These are phyloP conservation scores for Mellivora capensis DNA, from an alignment of 2,113 vertebrate genomes.

Conservation along the genomic window DNA sequence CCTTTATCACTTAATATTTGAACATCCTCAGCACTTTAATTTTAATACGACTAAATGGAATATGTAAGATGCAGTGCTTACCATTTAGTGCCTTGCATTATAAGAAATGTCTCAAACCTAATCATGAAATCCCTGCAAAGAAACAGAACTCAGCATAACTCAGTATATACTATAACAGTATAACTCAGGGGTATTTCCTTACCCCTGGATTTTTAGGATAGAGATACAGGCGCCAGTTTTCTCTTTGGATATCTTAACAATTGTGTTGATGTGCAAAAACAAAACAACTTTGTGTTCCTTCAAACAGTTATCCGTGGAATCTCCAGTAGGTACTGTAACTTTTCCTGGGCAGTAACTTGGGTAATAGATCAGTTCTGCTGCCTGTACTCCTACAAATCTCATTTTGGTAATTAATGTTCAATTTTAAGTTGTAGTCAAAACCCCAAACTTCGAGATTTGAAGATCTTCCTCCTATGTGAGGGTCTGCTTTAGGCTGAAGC, in stretches of 20 bases:
- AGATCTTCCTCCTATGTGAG: not conserved
- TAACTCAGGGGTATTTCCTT: not conserved
- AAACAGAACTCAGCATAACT: not conserved
- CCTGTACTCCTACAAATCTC: not conserved
- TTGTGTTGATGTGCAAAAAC: not conserved
- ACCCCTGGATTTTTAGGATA: not conserved
- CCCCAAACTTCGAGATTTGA: not conserved
- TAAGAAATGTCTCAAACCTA: slow-evolving; percentile 22
- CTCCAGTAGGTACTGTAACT: not conserved
- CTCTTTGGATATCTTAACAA: not conserved
- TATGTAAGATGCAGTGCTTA: slow-evolving; percentile 10
- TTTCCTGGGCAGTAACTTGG: not conserved
- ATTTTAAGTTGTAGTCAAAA: not conserved
- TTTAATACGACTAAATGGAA: slow-evolving; percentile 52
- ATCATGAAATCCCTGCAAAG: not conserved
- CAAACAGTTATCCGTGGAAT: not conserved
- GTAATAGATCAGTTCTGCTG: not conserved
- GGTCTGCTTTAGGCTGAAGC: not conserved
- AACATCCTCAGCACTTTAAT: slow-evolving; percentile 51
- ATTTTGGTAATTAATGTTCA: not conserved
- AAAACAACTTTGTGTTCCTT: not conserved
- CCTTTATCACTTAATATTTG: slow-evolving; percentile 58
- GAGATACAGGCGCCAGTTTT: not conserved
- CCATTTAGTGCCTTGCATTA: not conserved
- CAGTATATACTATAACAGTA: no score